Percentiles rank a stretch among this genome's conserved stretches.
These are phyloP conservation scores for Fopius arisanus DNA, from an alignment of 1,140 invertebrate genomes.

Conservation along the genomic window DNA sequence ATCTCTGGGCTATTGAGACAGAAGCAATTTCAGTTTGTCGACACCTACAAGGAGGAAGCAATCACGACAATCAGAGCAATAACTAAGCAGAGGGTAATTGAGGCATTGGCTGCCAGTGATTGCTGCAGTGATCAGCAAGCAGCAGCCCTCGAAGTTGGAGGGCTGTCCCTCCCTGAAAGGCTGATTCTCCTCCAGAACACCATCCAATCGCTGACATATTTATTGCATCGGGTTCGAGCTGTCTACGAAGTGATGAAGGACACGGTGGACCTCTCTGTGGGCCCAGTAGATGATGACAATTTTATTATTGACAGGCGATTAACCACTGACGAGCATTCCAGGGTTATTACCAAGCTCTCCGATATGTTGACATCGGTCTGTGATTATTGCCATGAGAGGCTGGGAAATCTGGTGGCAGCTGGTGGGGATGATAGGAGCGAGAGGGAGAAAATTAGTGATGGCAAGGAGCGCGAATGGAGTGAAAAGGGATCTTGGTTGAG, in stretches of 20 bases:
- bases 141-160: slow-evolving; percentile 59
- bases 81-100: slow-evolving; percentile 88
- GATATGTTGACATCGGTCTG: slow-evolving; percentile 82
- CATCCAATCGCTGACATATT: slow-evolving; percentile 66
- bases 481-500: slow-evolving; percentile 65
- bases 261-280: slow-evolving; percentile 69
- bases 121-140: slow-evolving; percentile 63
- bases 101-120: slow-evolving; percentile 76
- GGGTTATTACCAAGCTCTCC: slow-evolving; percentile 74
- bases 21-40: slow-evolving; percentile 87
- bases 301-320: slow-evolving; percentile 73
- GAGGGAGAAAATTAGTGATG: slow-evolving; percentile 11
- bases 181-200: slow-evolving; percentile 79
- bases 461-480: slow-evolving; percentile 36
- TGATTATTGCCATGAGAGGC: slow-evolving; percentile 90
- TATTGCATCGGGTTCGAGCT: slow-evolving; percentile 72
- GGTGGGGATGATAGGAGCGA: slow-evolving; percentile 66
- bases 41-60: slow-evolving; percentile 88
- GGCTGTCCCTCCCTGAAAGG: slow-evolving; percentile 79
- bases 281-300: slow-evolving; percentile 36
- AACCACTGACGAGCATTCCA: slow-evolving; percentile 72
- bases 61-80: slow-evolving; percentile 87
- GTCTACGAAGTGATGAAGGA: slow-evolving; percentile 78
- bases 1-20: slow-evolving; percentile 88
- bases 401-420: slow-evolving; percentile 84